Conservation (phyloP, 2,888 invertebrate species). For the Suillia variegata region DNA sequence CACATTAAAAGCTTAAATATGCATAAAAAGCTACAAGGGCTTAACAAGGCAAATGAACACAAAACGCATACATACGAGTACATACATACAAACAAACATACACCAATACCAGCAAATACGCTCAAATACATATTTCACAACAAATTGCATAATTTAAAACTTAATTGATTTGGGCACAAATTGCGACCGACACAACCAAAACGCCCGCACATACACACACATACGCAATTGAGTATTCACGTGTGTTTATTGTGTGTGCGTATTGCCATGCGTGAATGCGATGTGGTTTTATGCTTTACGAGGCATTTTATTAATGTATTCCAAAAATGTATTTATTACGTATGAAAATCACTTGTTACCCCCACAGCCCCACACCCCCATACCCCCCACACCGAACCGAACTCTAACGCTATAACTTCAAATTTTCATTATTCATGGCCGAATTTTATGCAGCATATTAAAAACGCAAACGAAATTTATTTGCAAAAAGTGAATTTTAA, state of each 20-base stretch:
- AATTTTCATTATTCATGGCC: too few species aligned
- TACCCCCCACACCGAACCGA: too few species aligned
- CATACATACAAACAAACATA: too few species aligned
- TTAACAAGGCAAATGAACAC: not conserved
- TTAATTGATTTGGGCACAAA: constrained; percentile 25
- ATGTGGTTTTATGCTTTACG: not conserved
- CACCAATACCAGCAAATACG: too few species aligned
- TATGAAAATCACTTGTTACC: constrained; percentile 13
- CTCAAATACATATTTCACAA: not conserved
- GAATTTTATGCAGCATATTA: too few species aligned
- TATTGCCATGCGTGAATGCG: not conserved
- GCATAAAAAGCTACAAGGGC: not conserved
- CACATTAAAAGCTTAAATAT: constrained; percentile 10
- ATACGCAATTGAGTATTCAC: not conserved
- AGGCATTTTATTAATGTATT: constrained; percentile 3
- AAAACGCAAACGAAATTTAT: too few species aligned
- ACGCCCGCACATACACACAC: not conserved
- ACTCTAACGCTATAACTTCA: too few species aligned
- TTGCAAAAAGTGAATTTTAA: too few species aligned
- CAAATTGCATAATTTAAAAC: constrained; percentile 25
- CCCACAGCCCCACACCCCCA: too few species aligned
- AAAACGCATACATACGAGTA: too few species aligned
- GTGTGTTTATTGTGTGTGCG: not conserved
- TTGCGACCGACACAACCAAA: constrained; percentile 12
- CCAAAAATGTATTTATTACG: constrained; percentile 6